These are phyloP conservation scores for Crotalus viridis DNA, from an alignment of 2,113 vertebrate species.

Conservation along the genomic window DNA sequence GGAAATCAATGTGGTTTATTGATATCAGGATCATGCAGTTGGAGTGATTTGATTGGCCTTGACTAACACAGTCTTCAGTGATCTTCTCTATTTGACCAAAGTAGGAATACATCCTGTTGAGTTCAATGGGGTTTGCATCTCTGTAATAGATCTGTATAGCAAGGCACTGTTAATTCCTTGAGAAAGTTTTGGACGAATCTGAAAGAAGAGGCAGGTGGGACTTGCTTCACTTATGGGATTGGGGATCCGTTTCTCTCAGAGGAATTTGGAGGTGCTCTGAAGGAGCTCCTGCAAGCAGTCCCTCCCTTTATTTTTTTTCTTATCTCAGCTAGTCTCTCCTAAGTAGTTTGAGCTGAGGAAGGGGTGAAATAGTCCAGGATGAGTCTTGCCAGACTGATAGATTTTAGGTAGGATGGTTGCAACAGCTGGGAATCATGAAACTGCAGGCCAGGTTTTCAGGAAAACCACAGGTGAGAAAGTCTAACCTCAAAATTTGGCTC, in stretches of 20 bases:
- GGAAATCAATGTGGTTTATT: background rate
- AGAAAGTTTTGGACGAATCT: background rate
- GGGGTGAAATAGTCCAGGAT: background rate
- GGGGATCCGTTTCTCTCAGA: background rate
- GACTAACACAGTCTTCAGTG: background rate
- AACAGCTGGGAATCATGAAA: background rate
- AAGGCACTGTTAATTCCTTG: background rate
- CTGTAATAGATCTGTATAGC: background rate
- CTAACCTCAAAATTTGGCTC: background rate
- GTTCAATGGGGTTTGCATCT: background rate
- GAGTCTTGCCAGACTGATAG: background rate
- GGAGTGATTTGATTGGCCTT: background rate
- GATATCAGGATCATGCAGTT: background rate
- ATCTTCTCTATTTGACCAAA: background rate
- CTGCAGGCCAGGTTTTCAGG: background rate
- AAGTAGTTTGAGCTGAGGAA: background rate
- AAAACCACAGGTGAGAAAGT: background rate
- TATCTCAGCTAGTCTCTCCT: background rate
- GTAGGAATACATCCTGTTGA: background rate
- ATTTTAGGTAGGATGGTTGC: background rate
- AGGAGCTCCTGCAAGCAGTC: background rate
- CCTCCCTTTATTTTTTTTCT: background rate
- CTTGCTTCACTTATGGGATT: background rate
- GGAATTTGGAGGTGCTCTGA: background rate
- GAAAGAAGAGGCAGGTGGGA: background rate